phyloP scores from a whole-genome alignment of 2,797 vertebrate species.

The Pseudochromis fuscus region DNA sequence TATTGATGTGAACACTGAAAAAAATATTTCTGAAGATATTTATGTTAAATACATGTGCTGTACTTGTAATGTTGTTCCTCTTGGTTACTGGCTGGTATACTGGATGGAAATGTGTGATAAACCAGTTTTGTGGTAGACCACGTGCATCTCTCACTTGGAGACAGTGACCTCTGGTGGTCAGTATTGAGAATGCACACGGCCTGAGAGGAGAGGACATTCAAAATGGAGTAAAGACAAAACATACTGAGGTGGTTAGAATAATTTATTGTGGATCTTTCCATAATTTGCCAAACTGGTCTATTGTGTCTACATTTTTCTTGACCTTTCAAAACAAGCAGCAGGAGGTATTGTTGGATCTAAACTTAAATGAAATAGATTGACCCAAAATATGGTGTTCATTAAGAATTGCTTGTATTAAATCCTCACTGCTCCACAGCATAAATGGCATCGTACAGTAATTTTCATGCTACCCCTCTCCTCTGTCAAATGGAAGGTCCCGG shows the following conservation, averaged over 20 bases:
- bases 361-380: not conserved
- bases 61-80: not conserved
- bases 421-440: not conserved
- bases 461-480: not conserved
- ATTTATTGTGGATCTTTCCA: not conserved
- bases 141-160: slow-evolving; percentile 42
- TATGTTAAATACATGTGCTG: not conserved
- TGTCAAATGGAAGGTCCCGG: slow-evolving; percentile 46
- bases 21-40: no score
- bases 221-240: slow-evolving; percentile 51
- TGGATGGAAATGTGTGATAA: not conserved
- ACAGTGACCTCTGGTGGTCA: slow-evolving; percentile 70
- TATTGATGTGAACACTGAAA: not conserved
- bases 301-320: not conserved
- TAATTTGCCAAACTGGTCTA: not conserved
- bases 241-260: no score
- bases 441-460: not conserved
- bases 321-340: not conserved
- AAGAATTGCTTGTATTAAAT: not conserved
- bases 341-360: not conserved
- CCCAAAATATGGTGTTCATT: not conserved
- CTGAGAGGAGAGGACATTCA: slow-evolving; percentile 15
- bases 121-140: not conserved
- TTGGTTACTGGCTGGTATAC: slow-evolving; percentile 19
- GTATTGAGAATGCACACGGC: slow-evolving; percentile 17